phyloP scores from a whole-genome alignment of 2,797 vertebrate genomes.

The Aldrovandia affinis region DNA sequence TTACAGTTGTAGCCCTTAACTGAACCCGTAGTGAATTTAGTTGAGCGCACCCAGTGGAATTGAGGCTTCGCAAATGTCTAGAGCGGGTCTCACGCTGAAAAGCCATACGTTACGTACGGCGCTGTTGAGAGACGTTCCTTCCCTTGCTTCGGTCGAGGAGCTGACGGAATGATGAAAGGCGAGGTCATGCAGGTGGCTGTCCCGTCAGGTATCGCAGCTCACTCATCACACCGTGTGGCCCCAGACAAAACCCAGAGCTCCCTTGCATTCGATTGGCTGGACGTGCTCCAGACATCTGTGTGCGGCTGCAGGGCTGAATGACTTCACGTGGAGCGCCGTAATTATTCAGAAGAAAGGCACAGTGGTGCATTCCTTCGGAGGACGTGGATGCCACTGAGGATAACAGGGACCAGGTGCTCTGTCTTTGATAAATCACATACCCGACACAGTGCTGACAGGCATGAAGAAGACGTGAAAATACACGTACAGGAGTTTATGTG shows the following conservation, averaged over 20 bases:
- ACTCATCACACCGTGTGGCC: neutral
- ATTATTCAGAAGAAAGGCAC: conserved; percentile 5
- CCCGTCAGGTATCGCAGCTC: neutral
- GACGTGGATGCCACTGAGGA: neutral
- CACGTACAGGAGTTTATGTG: neutral
- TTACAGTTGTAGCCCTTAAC: neutral
- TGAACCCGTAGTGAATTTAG: neutral
- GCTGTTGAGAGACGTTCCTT: neutral
- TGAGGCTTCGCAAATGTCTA: neutral
- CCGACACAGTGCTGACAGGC: neutral
- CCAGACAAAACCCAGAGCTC: neutral
- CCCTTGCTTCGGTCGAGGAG: neutral
- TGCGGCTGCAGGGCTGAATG: neutral
- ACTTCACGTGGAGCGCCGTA: conserved; percentile 17
- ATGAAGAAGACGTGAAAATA: neutral
- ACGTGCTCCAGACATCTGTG: neutral
- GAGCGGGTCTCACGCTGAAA: too few species aligned
- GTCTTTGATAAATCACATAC: conserved; percentile 9
- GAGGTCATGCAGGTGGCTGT: conserved; percentile 9
- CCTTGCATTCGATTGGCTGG: neutral
- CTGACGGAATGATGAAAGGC: too few species aligned
- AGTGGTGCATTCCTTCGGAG: neutral
- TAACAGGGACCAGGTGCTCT: neutral
- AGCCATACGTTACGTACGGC: neutral
- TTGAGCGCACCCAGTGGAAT: neutral